These are phyloP conservation scores for Cygnus atratus DNA, from an alignment of 2,113 vertebrate species.

Conservation along the genomic window DNA sequence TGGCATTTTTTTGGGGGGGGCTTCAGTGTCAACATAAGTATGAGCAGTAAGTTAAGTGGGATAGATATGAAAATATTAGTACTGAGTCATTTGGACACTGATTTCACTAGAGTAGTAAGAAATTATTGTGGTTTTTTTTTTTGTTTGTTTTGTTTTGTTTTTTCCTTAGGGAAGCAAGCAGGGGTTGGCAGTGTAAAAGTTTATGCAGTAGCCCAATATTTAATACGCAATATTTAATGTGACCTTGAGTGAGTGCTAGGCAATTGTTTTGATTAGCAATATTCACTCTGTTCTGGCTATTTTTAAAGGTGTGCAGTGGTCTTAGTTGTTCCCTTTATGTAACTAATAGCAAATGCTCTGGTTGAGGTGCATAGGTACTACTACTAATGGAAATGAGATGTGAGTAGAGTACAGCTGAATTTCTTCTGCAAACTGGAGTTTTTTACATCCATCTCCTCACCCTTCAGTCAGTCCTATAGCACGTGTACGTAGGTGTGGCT, in stretches of 20 bases:
- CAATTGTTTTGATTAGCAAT: background rate
- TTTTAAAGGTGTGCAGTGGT: background rate
- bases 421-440: background rate
- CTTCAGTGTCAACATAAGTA: background rate
- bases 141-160: background rate
- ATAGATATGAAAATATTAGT: background rate
- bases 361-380: background rate
- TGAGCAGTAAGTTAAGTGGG: background rate
- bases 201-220: background rate
- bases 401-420: background rate
- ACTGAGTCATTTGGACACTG: slow-evolving; percentile 10
- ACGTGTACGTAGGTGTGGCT: background rate
- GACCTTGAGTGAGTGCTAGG: background rate
- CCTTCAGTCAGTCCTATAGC: background rate
- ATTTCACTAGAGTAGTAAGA: background rate
- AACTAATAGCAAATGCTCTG: background rate
- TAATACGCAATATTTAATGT: background rate
- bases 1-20: background rate
- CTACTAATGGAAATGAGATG: background rate
- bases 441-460: background rate
- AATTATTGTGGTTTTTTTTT: background rate
- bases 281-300: background rate
- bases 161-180: background rate
- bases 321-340: background rate
- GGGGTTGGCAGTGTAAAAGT: background rate